Evolutionary conservation across 2,113 vertebrate genomes (phyloP), one percentile per base, ranked within the genome.

Genomic region (Leiothrix lutea): DNA sequence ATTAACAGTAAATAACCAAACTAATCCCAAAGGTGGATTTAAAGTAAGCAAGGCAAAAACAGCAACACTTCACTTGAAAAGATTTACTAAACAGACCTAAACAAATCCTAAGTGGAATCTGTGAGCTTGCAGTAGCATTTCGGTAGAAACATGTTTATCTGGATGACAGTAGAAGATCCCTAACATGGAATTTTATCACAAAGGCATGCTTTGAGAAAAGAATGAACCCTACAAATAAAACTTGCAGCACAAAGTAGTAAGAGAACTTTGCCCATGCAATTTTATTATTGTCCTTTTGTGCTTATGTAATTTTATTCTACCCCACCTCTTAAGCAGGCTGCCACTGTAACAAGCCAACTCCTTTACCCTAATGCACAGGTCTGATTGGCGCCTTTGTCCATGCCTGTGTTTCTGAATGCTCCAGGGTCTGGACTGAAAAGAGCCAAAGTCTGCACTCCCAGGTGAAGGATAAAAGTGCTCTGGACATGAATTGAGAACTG

Each of bases 41-140:
- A 82, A 95, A 86, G 56, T 80, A 97, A 96, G 81, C 87, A 95
- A 83, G 56, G 33, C 38, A 91, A 95, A 96, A 95, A 53, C 66
- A n/a, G 91, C 48, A 95, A 53, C 48, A 51, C 81, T 88, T 80
- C 62, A 62, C 53, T 91, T 89, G 70, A 80, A 93, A 94, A 80
- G 12, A 51, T 23, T 14, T 33, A 56, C 35, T 73, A 57, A 69
- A 66, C 21, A 58, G 31, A 65, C 57, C n/a, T 69, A 74, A 87
- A 79, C 36, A 83, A 77, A 36, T 40, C n/a, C 18, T 51, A 62
- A 80, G 33, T 77, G 58, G 78, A 92, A 85, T 70, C 50, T 25
- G 12, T 80, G 85, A 86, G 35, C 8, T 82, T 79, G 40, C 50
- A 36, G 35, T 18, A 72, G 40, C 31, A 45, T 77, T 90, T 73